Percentiles rank a stretch among this genome's conserved stretches.
These are phyloP conservation scores for Hyles euphorbiae DNA, from an alignment of 1,140 invertebrate species.

Conservation along the genomic window DNA sequence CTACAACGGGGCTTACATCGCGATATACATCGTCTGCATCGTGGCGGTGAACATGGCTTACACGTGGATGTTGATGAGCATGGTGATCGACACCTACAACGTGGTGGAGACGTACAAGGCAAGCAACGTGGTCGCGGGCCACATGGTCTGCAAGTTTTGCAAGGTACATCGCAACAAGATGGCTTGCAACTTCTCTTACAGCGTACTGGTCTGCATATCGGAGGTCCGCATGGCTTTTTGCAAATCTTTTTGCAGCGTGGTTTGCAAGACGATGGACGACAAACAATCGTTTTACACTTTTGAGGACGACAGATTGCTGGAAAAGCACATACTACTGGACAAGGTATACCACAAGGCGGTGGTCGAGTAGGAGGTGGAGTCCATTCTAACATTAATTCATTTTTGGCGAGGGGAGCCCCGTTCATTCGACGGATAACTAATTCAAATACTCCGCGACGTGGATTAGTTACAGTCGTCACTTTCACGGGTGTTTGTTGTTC, in stretches of 20 bases:
- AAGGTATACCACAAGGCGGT: conserved; percentile 35
- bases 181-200: conserved; percentile 35
- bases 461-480: conserved; percentile 49
- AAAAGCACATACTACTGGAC: conserved; percentile 25
- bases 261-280: conserved; percentile 9
- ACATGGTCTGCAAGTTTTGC: conserved; percentile 13
- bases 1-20: not conserved
- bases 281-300: conserved; percentile 39
- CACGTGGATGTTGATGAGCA: too few species aligned
- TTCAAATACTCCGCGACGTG: conserved; percentile 64
- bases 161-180: conserved; percentile 27
- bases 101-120: not conserved
- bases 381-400: conserved; percentile 67
- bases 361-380: conserved; percentile 48
- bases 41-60: too few species aligned
- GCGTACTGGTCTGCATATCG: conserved; percentile 24
- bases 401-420: conserved; percentile 59
- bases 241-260: conserved; percentile 12
- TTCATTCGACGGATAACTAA: conserved; percentile 54
- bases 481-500: conserved; percentile 50
- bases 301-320: conserved; percentile 31
- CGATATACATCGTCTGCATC: too few species aligned
- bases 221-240: conserved; percentile 16
- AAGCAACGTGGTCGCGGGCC: conserved; percentile 6
- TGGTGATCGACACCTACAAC: conserved; percentile 6